Conservation (phyloP, 2,888 invertebrate species). For the Tinea pellionella region DNA sequence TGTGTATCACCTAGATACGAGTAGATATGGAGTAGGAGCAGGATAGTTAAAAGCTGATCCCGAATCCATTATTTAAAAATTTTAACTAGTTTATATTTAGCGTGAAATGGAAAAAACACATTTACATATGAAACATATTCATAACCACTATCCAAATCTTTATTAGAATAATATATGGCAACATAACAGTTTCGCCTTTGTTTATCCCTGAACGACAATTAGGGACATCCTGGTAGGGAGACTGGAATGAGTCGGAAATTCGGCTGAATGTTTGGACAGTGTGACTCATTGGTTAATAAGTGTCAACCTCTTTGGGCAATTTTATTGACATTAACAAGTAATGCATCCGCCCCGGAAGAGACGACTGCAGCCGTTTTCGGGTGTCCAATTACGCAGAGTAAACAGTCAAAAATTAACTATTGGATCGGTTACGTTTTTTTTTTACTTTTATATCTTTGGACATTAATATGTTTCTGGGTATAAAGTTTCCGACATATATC, state of each 20-base stretch:
- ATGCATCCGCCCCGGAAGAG: conserved; percentile 45
- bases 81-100: no score
- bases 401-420: background rate
- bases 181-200: background rate
- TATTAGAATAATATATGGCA: background rate
- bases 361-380: background rate
- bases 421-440: background rate
- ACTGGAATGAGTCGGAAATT: conserved; percentile 18
- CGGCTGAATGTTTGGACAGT: conserved; percentile 16
- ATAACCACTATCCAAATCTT: no score
- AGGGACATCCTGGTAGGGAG: conserved; percentile 30
- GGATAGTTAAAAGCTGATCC: no score
- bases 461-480: background rate
- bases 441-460: background rate
- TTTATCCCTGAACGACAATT: conserved; percentile 23
- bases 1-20: no score
- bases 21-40: no score
- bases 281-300: conserved; percentile 54
- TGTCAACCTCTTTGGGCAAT: conserved; percentile 42
- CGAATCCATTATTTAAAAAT: no score
- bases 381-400: background rate
- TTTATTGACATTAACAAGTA: conserved; percentile 63
- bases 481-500: background rate
- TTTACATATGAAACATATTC: no score
- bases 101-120: no score